Conservation (phyloP, 2,888 invertebrate genomes). For the Selenia dentaria region DNA sequence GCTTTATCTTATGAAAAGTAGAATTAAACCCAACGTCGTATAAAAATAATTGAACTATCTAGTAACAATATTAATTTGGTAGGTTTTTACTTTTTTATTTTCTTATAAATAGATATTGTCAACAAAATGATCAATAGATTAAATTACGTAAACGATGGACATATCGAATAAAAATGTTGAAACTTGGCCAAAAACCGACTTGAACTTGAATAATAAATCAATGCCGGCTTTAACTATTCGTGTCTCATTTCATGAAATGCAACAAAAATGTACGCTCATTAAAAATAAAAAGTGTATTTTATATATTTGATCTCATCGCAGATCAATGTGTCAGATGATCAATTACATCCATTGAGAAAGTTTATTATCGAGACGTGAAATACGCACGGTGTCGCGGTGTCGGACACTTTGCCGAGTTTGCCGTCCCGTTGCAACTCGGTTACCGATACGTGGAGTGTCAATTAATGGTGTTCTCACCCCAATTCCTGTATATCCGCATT, state of each 20-base stretch:
- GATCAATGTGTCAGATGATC: slow-evolving; percentile 49
- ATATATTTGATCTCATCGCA: slow-evolving; percentile 36
- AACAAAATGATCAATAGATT: no score
- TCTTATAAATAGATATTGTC: slow-evolving; percentile 21
- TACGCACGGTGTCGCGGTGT: slow-evolving; percentile 33
- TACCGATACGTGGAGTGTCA: slow-evolving; percentile 42
- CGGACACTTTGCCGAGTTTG: slow-evolving; percentile 36
- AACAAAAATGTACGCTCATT: slow-evolving; percentile 43
- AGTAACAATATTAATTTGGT: background rate
- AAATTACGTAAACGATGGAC: no score
- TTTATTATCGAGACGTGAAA: slow-evolving; percentile 30
- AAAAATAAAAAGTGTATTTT: slow-evolving; percentile 45
- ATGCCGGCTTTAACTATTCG: slow-evolving; percentile 8
- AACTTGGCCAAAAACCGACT: slow-evolving; percentile 19
- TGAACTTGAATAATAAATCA: slow-evolving; percentile 18
- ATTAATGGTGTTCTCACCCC: slow-evolving; percentile 47
- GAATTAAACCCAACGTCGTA: no score
- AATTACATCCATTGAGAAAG: slow-evolving; percentile 46
- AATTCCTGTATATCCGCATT: slow-evolving; percentile 10
- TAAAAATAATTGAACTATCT: no score
- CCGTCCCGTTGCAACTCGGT: slow-evolving; percentile 24
- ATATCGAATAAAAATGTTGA: slow-evolving; percentile 21
- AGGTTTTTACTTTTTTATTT: background rate
- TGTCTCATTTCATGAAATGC: slow-evolving; percentile 20
- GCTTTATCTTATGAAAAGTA: no score